These are phyloP conservation scores for Philopedon plagiatum DNA, from an alignment of 2,888 invertebrate genomes.

Conservation along the genomic window DNA sequence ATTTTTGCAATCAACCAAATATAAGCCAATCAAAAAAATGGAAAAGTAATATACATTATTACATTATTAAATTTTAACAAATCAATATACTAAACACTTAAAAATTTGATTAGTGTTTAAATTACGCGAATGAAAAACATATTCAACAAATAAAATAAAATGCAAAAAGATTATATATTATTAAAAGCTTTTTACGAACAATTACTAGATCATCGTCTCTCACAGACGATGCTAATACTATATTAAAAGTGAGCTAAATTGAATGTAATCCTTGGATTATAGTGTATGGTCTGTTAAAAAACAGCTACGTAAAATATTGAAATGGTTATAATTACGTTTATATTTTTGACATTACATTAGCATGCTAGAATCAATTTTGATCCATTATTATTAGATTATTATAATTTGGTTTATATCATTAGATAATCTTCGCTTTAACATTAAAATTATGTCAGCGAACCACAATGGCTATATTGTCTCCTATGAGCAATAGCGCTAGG, in stretches of 20 bases:
- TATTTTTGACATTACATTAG: conserved; percentile 42
- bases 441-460: conserved; percentile 13
- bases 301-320: conserved; percentile 51
- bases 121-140: conserved; percentile 44
- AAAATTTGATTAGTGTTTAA: conserved; percentile 22
- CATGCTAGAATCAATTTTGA: conserved; percentile 45
- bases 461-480: conserved; percentile 59
- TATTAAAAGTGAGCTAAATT: conserved; percentile 61
- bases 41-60: neutral
- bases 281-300: conserved; percentile 59
- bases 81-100: neutral
- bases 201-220: conserved; percentile 57
- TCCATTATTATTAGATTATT: conserved; percentile 28
- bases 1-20: neutral
- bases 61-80: neutral
- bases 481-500: conserved; percentile 58
- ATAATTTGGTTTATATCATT: conserved; percentile 17
- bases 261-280: conserved; percentile 57
- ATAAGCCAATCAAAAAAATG: neutral
- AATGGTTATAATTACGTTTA: conserved; percentile 46
- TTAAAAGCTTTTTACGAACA: conserved; percentile 58
- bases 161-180: conserved; percentile 57
- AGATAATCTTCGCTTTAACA: conserved; percentile 10
- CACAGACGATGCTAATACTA: conserved; percentile 57
- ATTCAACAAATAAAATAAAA: conserved; percentile 52